phyloP scores from a whole-genome alignment of 2,797 vertebrate genomes.

The Salarias fasciatus region DNA sequence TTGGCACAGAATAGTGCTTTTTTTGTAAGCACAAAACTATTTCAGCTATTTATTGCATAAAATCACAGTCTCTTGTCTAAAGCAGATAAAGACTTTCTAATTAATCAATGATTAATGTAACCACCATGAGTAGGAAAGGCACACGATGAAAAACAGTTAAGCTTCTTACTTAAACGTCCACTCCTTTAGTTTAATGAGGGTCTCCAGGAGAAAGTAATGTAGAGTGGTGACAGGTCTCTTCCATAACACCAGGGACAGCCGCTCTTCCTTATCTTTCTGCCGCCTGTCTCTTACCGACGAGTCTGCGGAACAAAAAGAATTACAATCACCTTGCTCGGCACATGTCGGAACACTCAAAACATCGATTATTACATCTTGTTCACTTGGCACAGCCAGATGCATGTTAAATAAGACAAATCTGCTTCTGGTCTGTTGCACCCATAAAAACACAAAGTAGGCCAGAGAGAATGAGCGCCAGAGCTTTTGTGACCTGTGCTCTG shows the following conservation, averaged over 20 bases:
- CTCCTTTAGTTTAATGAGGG: constrained; percentile 93
- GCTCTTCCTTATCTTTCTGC: constrained; percentile 90
- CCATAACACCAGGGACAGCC: constrained; percentile 94
- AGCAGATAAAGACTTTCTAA: no score
- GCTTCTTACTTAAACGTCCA: constrained; percentile 92
- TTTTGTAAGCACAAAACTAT: no score
- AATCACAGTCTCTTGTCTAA: neutral
- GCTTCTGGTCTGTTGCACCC: neutral
- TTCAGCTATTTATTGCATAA: no score
- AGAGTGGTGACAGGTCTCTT: constrained; percentile 91
- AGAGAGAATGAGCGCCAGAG: neutral
- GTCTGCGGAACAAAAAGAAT: constrained; percentile 64
- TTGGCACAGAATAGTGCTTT: no score
- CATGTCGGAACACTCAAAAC: neutral
- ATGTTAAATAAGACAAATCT: constrained; percentile 10
- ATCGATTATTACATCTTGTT: constrained; percentile 18
- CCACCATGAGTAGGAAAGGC: neutral
- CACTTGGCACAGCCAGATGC: constrained; percentile 8
- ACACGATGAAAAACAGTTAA: constrained; percentile 21
- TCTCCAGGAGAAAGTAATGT: constrained; percentile 95
- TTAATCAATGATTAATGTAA: no score
- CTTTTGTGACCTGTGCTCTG: constrained; percentile 26
- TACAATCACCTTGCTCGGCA: constrained; percentile 2
- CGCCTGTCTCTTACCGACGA: constrained; percentile 86
- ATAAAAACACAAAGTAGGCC: constrained; percentile 29